Evolutionary conservation across 1,140 invertebrate genomes (phyloP).

Genomic region (Oryzaephilus surinamensis): DNA sequence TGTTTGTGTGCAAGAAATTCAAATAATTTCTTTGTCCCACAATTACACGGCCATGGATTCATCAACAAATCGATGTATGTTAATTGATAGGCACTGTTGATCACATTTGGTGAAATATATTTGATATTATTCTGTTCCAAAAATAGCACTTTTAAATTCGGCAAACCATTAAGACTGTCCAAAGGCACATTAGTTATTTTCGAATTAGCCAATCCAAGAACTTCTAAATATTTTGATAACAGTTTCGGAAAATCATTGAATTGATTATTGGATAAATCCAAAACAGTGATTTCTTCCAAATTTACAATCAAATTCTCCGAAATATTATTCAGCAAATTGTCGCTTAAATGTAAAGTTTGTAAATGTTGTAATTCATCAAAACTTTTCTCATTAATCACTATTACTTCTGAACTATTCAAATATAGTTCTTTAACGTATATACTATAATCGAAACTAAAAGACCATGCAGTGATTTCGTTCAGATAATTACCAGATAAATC

Average conservation of each 20-base stretch:
- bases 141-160: slow-evolving; percentile 22
- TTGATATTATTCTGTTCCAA: slow-evolving; percentile 27
- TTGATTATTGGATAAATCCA: slow-evolving; percentile 25
- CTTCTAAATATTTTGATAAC: slow-evolving; percentile 18
- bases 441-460: slow-evolving; percentile 23
- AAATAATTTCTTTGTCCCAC: slow-evolving; percentile 25
- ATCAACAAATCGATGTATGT: slow-evolving; percentile 18
- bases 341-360: slow-evolving; percentile 22
- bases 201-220: slow-evolving; percentile 20
- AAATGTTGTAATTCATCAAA: slow-evolving; percentile 24
- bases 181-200: slow-evolving; percentile 18
- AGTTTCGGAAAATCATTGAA: slow-evolving; percentile 24
- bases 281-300: slow-evolving; percentile 18
- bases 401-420: slow-evolving; percentile 25
- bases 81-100: slow-evolving; percentile 10
- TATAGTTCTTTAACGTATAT: slow-evolving; percentile 23
- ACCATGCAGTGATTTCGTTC: slow-evolving; percentile 11
- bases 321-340: slow-evolving; percentile 22
- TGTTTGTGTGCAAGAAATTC: slow-evolving; percentile 12
- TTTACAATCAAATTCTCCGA: slow-evolving; percentile 17
- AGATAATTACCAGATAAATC: slow-evolving; percentile 28
- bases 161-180: slow-evolving; percentile 17
- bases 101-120: slow-evolving; percentile 20
- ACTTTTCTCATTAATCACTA: slow-evolving; percentile 16
- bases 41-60: slow-evolving; percentile 27